These are phyloP conservation scores for Mobula birostris DNA, from an alignment of 2,113 vertebrate species.

Conservation along the genomic window DNA sequence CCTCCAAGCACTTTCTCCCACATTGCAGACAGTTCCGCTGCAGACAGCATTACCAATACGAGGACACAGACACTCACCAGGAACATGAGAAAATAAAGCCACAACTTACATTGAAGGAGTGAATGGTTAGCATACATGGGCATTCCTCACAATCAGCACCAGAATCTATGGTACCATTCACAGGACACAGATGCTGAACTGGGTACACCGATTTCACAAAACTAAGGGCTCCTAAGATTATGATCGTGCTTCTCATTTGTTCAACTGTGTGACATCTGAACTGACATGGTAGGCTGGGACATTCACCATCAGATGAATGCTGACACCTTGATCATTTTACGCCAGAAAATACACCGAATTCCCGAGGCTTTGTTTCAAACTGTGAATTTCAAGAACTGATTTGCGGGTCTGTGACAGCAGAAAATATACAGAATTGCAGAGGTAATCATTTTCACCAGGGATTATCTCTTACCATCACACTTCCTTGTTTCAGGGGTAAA, in stretches of 20 bases:
- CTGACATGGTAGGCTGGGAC: no score
- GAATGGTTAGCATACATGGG: neutral
- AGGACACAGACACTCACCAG: neutral
- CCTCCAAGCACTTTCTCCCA: neutral
- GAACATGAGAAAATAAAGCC: neutral
- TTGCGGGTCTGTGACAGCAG: neutral
- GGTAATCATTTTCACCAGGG: neutral
- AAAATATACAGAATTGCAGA: neutral
- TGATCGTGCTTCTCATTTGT: neutral
- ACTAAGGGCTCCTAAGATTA: neutral
- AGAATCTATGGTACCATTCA: neutral
- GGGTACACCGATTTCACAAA: neutral
- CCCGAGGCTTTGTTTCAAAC: neutral
- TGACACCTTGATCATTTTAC: neutral
- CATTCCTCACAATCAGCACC: neutral
- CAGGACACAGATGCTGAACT: neutral
- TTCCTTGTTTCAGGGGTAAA: neutral
- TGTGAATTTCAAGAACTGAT: neutral
- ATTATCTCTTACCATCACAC: no score
- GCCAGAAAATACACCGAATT: neutral
- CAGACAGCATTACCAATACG: neutral
- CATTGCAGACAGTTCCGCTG: neutral
- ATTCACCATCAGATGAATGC: neutral
- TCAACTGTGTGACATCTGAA: neutral
- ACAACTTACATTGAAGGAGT: neutral